Evolutionary conservation across 2,113 vertebrate species (phyloP), one percentile per base, ranked within the genome.

Genomic region (Otolemur garnettii): DNA sequence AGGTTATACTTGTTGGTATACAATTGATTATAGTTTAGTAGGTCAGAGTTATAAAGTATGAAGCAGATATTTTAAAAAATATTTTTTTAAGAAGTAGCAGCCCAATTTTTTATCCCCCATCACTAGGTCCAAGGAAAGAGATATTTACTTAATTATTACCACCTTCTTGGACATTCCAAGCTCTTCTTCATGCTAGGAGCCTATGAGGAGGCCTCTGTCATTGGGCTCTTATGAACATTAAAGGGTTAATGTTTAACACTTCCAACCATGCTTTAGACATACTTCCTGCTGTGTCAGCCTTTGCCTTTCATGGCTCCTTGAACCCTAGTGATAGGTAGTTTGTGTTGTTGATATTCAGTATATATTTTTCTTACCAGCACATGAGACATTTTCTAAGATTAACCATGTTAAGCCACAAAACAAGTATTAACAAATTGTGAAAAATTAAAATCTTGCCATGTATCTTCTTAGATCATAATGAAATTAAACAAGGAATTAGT

Each of bases 211-310:
- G n/a, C 42, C 57, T 78, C 0, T 28, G 2, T n/a, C 30, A 35
- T 14, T 59, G 12, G 15, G 42, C 53, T 90, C 35, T 80, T 91
- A 6, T 33, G 53, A 83, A 66, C 4, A 79, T 33, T 72, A 50
- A 64, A 42, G 26, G 74, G 14, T 13, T 30, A 4, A 45, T 69
- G 4, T 57, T 74, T 78, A 85, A 42, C 30, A 74, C 42, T 79
- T 82, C 45, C 66, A 24, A 21, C 3, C 9, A 7, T 50, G 30
- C 30, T 55, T 55, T 2, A 3, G 5, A 68, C 7, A 4, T 62
- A 26, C 22, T 24, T n/a, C 33, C 9, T 19, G 22, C 22, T 15
- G 0, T n/a, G 0, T 15, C 7, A 50, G 53, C 50, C 14, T 28
- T 26, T 80, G 14, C 10, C n/a, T 14, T 60, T 79, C 13, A 4